Conservation (phyloP, 2,113 vertebrate genomes). For the Puffinus mauretanicus region DNA sequence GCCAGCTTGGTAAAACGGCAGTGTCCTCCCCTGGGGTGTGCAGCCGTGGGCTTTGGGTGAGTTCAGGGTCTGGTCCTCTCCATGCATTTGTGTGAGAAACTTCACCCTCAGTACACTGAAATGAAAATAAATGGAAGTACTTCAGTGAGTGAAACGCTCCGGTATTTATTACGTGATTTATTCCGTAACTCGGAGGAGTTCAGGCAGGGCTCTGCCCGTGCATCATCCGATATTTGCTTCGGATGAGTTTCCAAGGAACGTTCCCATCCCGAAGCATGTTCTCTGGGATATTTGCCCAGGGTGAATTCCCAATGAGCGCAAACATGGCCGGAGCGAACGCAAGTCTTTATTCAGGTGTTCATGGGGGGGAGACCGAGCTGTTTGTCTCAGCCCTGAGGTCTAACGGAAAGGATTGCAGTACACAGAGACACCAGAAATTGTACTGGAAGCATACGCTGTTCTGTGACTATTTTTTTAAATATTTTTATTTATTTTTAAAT, state of each 20-base stretch:
- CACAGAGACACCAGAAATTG: neutral
- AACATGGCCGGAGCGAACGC: neutral
- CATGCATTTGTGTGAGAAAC: neutral
- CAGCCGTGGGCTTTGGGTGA: neutral
- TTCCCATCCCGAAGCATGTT: neutral
- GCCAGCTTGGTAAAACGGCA: neutral
- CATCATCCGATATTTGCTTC: neutral
- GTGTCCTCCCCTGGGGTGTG: neutral
- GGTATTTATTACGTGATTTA: neutral
- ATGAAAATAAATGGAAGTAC: neutral
- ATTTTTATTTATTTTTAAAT: neutral
- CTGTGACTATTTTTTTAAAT: neutral
- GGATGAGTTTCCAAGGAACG: neutral
- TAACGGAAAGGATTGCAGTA: neutral
- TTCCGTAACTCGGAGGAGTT: neutral
- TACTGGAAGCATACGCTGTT: neutral
- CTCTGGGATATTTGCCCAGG: neutral
- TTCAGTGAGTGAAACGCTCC: neutral
- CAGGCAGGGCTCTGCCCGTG: neutral
- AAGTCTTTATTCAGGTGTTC: neutral
- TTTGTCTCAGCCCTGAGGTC: neutral
- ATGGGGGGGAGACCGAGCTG: accelerated
- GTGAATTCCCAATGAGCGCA: neutral
- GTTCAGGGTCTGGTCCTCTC: neutral
- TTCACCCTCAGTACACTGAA: neutral